Percentiles rank a stretch among this genome's conserved stretches.
Evolutionary conservation across 2,888 invertebrate genomes (phyloP).

Genomic region (Acrobasis suavella): DNA sequence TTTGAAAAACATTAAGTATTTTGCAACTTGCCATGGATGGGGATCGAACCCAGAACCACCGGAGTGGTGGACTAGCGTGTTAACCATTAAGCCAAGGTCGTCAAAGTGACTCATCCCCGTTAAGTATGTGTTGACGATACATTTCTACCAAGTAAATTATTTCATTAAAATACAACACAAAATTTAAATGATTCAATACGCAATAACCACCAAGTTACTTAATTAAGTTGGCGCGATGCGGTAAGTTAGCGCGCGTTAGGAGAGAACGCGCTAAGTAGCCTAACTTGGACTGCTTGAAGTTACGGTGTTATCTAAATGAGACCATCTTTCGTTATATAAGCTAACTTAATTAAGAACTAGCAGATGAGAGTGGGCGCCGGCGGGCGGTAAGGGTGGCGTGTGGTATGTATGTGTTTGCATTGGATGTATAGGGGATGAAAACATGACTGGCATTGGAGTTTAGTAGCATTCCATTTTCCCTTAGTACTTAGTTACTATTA

Average conservation of each 20-base stretch:
- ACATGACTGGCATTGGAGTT: no score
- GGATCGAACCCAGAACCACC: no score
- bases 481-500: no score
- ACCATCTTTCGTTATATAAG: slow-evolving; percentile 83
- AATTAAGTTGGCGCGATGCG: slow-evolving; percentile 51
- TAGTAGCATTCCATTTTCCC: no score
- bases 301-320: slow-evolving; percentile 83
- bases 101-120: no score
- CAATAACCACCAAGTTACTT: slow-evolving; percentile 49
- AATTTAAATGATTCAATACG: slow-evolving; percentile 8
- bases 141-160: no score
- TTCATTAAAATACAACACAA: background rate
- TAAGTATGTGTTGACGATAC: no score
- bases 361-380: slow-evolving; percentile 80
- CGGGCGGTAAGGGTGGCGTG: slow-evolving; percentile 55
- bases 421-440: background rate
- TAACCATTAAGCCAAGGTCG: no score
- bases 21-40: no score
- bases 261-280: slow-evolving; percentile 66
- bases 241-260: slow-evolving; percentile 43
- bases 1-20: no score
- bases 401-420: slow-evolving; percentile 49
- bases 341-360: slow-evolving; percentile 84
- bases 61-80: no score
- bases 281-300: slow-evolving; percentile 73